Percentiles rank a stretch among this genome's conserved stretches.
phyloP scores from a whole-genome alignment of 2,113 vertebrate species.

The Mesembrinibis cayennensis region DNA sequence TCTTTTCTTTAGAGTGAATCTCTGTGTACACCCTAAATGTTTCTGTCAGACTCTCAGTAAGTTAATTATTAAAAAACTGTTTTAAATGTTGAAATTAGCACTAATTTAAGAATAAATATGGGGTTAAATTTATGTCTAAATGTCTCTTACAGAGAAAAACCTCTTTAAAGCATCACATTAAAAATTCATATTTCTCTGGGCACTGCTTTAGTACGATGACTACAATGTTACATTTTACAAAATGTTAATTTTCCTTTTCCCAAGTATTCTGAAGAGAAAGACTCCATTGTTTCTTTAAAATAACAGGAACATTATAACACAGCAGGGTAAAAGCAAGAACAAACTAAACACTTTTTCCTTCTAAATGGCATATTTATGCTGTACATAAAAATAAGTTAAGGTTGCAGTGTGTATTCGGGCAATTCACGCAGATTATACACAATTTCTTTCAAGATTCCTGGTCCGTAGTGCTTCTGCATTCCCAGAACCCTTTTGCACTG shows the following conservation, averaged over 20 bases:
- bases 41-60: not conserved
- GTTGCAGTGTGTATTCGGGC: not conserved
- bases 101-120: not conserved
- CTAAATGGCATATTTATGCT: not conserved
- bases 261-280: constrained; percentile 33
- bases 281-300: not conserved
- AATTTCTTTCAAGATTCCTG: not conserved
- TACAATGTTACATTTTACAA: constrained; percentile 20
- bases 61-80: not conserved
- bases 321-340: constrained; percentile 16
- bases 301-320: constrained; percentile 25
- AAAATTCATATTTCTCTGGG: constrained; percentile 50
- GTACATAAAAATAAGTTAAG: not conserved
- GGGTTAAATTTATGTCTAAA: constrained; percentile 30
- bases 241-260: constrained; percentile 7
- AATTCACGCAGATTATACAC: not conserved
- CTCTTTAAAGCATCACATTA: constrained; percentile 44
- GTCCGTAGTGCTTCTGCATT: not conserved
- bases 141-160: constrained; percentile 22
- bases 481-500: not conserved
- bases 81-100: constrained; percentile 9
- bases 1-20: not conserved
- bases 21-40: not conserved
- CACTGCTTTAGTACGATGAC: not conserved
- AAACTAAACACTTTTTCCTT: not conserved